These are phyloP conservation scores for Abrostola triplasia DNA, from an alignment of 2,888 invertebrate genomes.

Conservation along the genomic window DNA sequence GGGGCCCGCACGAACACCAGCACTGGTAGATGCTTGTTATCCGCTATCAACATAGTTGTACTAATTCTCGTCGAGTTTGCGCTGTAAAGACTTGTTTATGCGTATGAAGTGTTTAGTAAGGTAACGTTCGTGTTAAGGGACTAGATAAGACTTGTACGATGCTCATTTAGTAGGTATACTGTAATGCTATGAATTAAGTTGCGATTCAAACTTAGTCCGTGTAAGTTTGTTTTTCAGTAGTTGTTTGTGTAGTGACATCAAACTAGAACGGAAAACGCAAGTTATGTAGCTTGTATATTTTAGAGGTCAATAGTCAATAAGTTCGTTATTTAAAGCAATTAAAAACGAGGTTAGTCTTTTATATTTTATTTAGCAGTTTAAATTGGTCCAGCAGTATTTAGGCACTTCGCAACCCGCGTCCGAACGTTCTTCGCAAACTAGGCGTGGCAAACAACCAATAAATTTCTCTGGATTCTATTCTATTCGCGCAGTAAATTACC, in stretches of 20 bases:
- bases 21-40: conserved; percentile 27
- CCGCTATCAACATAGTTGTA: conserved; percentile 13
- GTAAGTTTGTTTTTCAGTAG: background rate
- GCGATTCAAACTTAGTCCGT: background rate
- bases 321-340: background rate
- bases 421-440: background rate
- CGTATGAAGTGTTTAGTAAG: background rate
- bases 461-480: background rate
- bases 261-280: too few species aligned
- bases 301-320: background rate
- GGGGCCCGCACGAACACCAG: conserved; percentile 28
- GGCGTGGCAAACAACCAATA: background rate
- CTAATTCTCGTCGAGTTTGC: conserved; percentile 19
- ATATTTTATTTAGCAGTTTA: background rate
- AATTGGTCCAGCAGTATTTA: background rate
- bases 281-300: background rate
- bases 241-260: background rate
- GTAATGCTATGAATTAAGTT: background rate
- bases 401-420: background rate
- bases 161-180: background rate
- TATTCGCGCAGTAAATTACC: background rate
- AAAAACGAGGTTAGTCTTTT: background rate
- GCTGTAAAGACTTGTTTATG: conserved; percentile 1
- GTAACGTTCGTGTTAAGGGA: background rate
- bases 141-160: background rate